A percentile compares a stretch with the other conserved stretches of the same genome.
These are phyloP conservation scores for Microvelia longipes DNA, from an alignment of 1,140 invertebrate genomes.

Conservation along the genomic window DNA sequence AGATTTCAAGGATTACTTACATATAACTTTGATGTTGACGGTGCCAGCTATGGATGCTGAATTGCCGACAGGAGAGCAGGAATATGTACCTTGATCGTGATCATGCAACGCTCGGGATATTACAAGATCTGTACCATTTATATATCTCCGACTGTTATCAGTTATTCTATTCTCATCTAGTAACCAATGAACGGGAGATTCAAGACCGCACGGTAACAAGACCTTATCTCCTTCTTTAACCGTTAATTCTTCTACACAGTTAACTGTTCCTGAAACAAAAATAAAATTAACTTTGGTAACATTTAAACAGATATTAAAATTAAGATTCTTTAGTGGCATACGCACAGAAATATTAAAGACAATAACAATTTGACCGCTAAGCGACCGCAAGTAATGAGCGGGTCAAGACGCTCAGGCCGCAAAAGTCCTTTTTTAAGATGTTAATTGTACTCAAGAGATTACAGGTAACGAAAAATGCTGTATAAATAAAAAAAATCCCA, in stretches of 20 bases:
- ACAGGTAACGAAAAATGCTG: neutral
- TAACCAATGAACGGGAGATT: constrained; percentile 5
- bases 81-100: constrained; percentile 5
- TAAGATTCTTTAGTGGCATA: neutral
- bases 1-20: no score
- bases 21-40: neutral
- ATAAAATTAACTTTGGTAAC: neutral
- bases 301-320: neutral
- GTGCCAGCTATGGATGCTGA: neutral
- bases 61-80: neutral
- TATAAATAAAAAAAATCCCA: neutral
- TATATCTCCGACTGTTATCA: neutral
- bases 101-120: constrained; percentile 6
- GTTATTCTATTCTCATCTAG: constrained; percentile 1
- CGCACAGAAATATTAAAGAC: neutral
- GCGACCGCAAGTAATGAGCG: neutral
- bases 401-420: neutral
- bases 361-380: no score
- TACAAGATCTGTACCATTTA: constrained; percentile 7
- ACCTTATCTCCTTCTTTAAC: neutral
- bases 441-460: no score
- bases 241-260: neutral
- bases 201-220: neutral
- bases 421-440: neutral
- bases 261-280: neutral